These are phyloP conservation scores for Apis cerana DNA, from an alignment of 1,140 invertebrate genomes.

Conservation along the genomic window DNA sequence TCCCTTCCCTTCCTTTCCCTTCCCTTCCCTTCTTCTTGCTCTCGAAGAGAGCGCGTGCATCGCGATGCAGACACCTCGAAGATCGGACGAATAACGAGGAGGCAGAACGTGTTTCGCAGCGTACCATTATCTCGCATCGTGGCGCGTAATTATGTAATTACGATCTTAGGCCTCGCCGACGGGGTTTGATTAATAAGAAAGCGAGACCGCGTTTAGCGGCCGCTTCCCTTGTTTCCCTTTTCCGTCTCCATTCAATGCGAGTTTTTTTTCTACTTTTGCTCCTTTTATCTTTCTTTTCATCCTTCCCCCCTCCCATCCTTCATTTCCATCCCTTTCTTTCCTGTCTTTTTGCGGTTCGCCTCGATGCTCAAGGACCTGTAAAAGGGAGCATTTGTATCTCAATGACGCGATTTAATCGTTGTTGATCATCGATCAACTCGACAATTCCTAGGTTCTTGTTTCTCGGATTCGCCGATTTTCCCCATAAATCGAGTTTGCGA, in stretches of 20 bases:
- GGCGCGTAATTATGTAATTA: conserved; percentile 58
- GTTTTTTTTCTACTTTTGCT: no score
- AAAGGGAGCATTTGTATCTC: conserved; percentile 36
- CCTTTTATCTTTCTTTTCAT: no score
- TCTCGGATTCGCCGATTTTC: no score
- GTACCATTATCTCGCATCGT: conserved; percentile 48
- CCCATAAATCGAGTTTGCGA: no score
- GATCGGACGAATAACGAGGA: conserved; percentile 21
- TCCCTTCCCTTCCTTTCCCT: no score
- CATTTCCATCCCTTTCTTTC: not conserved
- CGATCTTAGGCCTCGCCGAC: conserved; percentile 16
- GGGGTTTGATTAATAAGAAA: conserved; percentile 56
- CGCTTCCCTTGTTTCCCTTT: not conserved
- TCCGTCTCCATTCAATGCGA: not conserved
- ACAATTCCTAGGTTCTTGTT: not conserved
- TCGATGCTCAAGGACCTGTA: not conserved
- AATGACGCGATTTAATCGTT: conserved; percentile 32
- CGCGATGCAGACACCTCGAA: conserved; percentile 13
- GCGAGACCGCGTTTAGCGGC: conserved; percentile 37
- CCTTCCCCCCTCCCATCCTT: no score
- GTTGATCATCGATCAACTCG: not conserved
- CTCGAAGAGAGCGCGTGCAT: not conserved
- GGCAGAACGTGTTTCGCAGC: conserved; percentile 29
- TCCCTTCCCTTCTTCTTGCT: not conserved
- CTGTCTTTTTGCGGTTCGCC: not conserved